A percentile compares a stretch with the other conserved stretches of the same genome.
Conservation (phyloP, 2,888 invertebrate species). For the Diogma glabrata region DNA sequence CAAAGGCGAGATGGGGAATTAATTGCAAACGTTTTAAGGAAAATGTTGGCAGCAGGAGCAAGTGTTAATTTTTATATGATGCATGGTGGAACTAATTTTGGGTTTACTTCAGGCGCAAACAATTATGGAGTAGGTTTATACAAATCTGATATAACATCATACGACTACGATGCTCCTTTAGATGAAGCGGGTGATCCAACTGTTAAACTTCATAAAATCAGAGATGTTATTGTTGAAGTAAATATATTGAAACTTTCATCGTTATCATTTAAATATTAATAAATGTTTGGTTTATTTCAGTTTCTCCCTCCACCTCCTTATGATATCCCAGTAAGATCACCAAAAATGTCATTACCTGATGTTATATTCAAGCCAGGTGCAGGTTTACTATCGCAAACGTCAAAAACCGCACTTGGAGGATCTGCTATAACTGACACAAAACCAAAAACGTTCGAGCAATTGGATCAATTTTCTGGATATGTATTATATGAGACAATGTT, state of each 20-base stretch:
- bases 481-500: slow-evolving; percentile 49
- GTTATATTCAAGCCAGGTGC: slow-evolving; percentile 39
- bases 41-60: slow-evolving; percentile 42
- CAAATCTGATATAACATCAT: slow-evolving; percentile 65
- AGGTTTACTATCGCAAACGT: slow-evolving; percentile 26
- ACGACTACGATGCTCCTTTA: slow-evolving; percentile 86
- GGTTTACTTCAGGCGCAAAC: slow-evolving; percentile 48
- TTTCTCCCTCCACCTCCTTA: slow-evolving; percentile 41
- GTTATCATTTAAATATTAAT: no score
- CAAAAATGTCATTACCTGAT: slow-evolving; percentile 53
- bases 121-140: slow-evolving; percentile 36
- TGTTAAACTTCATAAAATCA: slow-evolving; percentile 62
- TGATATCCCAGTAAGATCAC: slow-evolving; percentile 40
- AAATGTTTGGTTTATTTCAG: slow-evolving; percentile 20
- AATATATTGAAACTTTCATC: no score
- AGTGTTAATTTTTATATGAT: slow-evolving; percentile 85
- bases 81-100: slow-evolving; percentile 80
- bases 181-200: slow-evolving; percentile 83
- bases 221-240: slow-evolving; percentile 42
- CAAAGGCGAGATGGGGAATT: slow-evolving; percentile 39
- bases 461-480: slow-evolving; percentile 49
- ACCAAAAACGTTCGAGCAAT: slow-evolving; percentile 50
- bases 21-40: slow-evolving; percentile 38
- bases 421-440: slow-evolving; percentile 15
- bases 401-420: slow-evolving; percentile 23